These are phyloP conservation scores for Cyprichromis sp. DNA, from an alignment of 2,113 vertebrate genomes.

Conservation along the genomic window DNA sequence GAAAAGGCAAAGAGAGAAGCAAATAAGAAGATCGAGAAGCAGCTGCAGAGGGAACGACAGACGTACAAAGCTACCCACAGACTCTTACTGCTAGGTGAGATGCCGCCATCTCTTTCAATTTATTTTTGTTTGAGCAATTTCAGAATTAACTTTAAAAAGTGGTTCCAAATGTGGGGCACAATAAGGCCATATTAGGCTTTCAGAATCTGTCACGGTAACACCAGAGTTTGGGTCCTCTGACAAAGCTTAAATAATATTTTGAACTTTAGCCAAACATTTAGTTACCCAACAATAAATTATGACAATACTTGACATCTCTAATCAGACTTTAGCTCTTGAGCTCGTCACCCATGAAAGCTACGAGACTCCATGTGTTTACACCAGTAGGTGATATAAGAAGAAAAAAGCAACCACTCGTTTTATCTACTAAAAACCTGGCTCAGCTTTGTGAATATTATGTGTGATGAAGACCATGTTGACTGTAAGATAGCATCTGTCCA, in stretches of 20 bases:
- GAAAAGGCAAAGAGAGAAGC: conserved; percentile 60
- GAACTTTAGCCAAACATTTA: neutral
- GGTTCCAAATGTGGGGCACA: neutral
- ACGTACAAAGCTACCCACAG: conserved; percentile 84
- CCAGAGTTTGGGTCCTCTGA: neutral
- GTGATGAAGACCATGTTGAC: neutral
- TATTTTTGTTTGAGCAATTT: neutral
- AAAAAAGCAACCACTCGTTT: neutral
- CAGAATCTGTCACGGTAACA: neutral
- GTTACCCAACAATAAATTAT: neutral
- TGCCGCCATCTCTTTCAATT: neutral
- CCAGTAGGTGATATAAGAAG: neutral
- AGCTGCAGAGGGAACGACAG: conserved; percentile 74
- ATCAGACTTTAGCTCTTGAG: neutral
- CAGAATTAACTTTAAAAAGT: neutral
- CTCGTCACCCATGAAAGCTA: neutral
- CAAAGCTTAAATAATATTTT: neutral
- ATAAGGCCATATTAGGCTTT: neutral
- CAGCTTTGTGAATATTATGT: neutral
- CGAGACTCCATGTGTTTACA: neutral
- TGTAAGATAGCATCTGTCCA: neutral
- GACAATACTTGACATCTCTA: neutral
- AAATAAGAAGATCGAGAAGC: conserved; percentile 64
- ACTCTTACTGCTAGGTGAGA: conserved; percentile 83
- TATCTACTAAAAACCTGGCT: neutral